Percentiles rank a stretch among this genome's conserved stretches.
phyloP scores from a whole-genome alignment of 2,113 vertebrate genomes.

The Suncus etruscus region DNA sequence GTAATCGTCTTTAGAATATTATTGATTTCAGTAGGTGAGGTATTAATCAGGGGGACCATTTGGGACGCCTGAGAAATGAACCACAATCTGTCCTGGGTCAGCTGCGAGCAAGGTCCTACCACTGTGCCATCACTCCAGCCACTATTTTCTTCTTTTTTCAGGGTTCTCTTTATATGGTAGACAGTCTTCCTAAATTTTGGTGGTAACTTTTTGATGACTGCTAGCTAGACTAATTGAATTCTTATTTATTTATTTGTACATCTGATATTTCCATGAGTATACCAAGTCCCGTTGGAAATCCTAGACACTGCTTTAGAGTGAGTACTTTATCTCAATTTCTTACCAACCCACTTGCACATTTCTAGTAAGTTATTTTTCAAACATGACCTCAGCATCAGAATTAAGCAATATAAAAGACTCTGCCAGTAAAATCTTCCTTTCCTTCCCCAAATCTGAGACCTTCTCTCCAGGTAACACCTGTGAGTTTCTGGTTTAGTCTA shows the following conservation, averaged over 20 bases:
- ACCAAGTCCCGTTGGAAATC: neutral
- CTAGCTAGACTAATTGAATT: constrained; percentile 23
- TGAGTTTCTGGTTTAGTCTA: no score
- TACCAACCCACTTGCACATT: neutral
- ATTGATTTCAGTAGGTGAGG: neutral
- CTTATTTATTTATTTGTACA: constrained; percentile 27
- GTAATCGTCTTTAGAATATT: neutral
- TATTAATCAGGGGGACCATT: no score
- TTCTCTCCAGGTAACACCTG: no score
- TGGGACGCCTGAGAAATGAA: no score
- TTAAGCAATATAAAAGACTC: no score
- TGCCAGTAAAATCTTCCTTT: no score
- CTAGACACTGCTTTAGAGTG: neutral
- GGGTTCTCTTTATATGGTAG: neutral
- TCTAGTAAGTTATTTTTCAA: constrained; percentile 44
- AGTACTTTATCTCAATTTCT: constrained; percentile 19
- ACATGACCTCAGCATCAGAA: neutral
- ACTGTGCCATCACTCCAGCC: no score
- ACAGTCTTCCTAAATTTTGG: constrained; percentile 1
- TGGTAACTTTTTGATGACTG: constrained; percentile 1
- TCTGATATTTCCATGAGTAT: neutral
- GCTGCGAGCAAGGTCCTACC: no score
- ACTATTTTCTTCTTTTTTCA: neutral
- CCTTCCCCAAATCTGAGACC: no score
- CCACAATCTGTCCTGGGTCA: no score